Evolutionary conservation across 1,140 invertebrate genomes (phyloP).

Genomic region (Carcinoscorpius rotundicauda): DNA sequence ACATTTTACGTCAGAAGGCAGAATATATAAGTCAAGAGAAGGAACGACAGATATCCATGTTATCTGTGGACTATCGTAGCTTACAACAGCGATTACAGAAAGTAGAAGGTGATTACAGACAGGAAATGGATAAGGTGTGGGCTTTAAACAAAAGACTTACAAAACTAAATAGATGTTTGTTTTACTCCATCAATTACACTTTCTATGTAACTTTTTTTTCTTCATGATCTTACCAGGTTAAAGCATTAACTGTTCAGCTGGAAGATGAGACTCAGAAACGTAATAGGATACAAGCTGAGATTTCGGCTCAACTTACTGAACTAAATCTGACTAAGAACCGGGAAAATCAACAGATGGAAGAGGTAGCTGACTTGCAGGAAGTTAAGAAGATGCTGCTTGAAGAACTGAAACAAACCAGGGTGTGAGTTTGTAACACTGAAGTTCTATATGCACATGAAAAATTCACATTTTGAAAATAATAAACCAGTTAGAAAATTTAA

Average conservation of each 20-base stretch:
- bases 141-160: too few relatives aligned
- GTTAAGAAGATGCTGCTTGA: constrained; percentile 60
- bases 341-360: constrained; percentile 58
- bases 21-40: constrained; percentile 76
- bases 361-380: constrained; percentile 55
- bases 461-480: too few relatives aligned
- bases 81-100: constrained; percentile 80
- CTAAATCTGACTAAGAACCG: constrained; percentile 54
- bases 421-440: constrained; percentile 26
- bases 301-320: constrained; percentile 56
- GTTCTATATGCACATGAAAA: too few relatives aligned
- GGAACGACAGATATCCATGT: constrained; percentile 84
- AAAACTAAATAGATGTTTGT: too few relatives aligned
- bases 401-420: constrained; percentile 64
- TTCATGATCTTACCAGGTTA: constrained; percentile 30
- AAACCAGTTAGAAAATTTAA: too few relatives aligned
- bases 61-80: constrained; percentile 83
- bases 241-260: constrained; percentile 63
- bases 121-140: constrained; percentile 62
- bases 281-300: constrained; percentile 52
- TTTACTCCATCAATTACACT: too few relatives aligned
- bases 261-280: constrained; percentile 80
- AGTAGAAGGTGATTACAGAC: constrained; percentile 72
- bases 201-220: too few relatives aligned
- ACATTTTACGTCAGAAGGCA: constrained; percentile 62